Percentiles rank a stretch among this genome's conserved stretches.
phyloP scores from a whole-genome alignment of 2,113 vertebrate species.

The Lophius piscatorius region DNA sequence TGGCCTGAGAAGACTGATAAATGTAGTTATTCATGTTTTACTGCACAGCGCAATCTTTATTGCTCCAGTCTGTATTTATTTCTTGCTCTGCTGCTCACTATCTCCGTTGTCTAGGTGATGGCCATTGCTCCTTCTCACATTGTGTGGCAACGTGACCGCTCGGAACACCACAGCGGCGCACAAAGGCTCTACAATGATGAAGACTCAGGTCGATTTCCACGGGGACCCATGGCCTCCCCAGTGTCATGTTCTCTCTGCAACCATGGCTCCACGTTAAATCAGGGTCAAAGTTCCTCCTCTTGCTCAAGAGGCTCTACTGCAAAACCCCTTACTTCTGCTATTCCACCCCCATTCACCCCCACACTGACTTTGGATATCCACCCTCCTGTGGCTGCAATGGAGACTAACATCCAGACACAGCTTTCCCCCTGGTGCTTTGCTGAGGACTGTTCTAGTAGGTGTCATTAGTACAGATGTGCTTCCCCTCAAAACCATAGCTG shows the following conservation, averaged over 20 bases:
- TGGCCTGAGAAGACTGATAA: constrained; percentile 14
- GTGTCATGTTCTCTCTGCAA: constrained; percentile 84
- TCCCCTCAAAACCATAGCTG: background rate
- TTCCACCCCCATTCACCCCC: constrained; percentile 1
- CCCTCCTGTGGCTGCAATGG: constrained; percentile 19
- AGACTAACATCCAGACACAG: constrained; percentile 6
- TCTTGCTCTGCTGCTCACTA: background rate
- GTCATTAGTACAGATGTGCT: background rate
- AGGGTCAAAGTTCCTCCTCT: background rate
- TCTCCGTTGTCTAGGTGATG: constrained; percentile 85
- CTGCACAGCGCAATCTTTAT: constrained; percentile 1
- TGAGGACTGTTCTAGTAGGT: constrained; percentile 56
- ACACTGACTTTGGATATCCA: constrained; percentile 49
- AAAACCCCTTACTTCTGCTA: background rate
- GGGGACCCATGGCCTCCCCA: constrained; percentile 84
- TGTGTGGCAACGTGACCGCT: constrained; percentile 89
- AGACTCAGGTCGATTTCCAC: constrained; percentile 70
- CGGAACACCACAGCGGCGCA: constrained; percentile 88
- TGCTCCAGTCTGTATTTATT: background rate
- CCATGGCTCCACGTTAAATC: constrained; percentile 27
- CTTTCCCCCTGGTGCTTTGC: constrained; percentile 19
- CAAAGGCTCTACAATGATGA: constrained; percentile 78
- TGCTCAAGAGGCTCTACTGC: constrained; percentile 15
- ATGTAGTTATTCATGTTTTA: constrained; percentile 14
- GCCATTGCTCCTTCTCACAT: constrained; percentile 91